Base-by-base conservation (phyloP, 2,113 vertebrate species). In the Neopipo cinnamomea region DNA sequence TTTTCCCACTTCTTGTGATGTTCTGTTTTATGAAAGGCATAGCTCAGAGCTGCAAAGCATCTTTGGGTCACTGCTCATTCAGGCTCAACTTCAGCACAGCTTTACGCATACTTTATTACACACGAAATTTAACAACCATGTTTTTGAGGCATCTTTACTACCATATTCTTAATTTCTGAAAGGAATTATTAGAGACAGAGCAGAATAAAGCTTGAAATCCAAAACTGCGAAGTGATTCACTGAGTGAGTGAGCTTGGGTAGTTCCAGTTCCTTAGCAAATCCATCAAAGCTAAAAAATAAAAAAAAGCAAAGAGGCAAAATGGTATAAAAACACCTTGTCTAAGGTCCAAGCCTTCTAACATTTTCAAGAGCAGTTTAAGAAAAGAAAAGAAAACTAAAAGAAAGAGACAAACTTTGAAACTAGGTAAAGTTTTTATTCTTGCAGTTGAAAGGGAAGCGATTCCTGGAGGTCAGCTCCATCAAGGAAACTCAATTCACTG, bases 391-490 rank as follows among this genome's bases (percentile, higher is more conserved):
- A 90, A 86, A 33, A 42, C 28, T 56, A 49, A 92, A 77, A 86
- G 72, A 76, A 92, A 87, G 61, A 42, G 25, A 77, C 9, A 58
- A 94, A 96, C 83, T 96, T 89, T 92, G 92, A 89, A 96, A 96
- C 55, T 89, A 77, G 68, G 65, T 46, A 52, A 96, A 96, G 41
- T 80, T 96, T 93, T 88, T 81, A 81, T 94, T 90, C 65, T 86
- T 77, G 27, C 5, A 25, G 49, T 78, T 86, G 85, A 97, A 95
- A 96, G 91, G 72, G 68, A 86, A 93, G 58, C 61, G 58, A 79
- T 84, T 95, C 79, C 56, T 92, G 81, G 93, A 92, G 96, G 95
- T 95, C 95, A 94, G 56, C 68, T 80, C 61, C 78, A 89, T 84
- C 89, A 93, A 93, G 83, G 61, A 88, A 91, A 79, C 63, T 83